A percentile compares a stretch with the other conserved stretches of the same genome.
phyloP scores from a whole-genome alignment of 1,140 invertebrate species.

The Copidosoma floridanum region DNA sequence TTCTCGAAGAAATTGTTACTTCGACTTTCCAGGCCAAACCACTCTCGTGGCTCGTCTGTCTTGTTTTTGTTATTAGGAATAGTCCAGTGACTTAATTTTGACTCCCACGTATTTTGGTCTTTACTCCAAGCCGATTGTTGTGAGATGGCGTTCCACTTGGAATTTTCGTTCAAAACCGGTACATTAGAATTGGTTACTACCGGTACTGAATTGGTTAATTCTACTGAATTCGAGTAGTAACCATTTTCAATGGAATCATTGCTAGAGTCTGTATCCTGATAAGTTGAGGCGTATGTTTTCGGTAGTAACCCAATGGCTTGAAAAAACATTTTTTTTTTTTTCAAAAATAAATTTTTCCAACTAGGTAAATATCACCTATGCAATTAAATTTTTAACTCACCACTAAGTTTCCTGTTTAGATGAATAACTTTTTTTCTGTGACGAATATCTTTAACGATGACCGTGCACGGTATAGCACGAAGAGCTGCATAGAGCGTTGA shows the following conservation, averaged over 20 bases:
- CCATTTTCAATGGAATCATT: constrained; percentile 50
- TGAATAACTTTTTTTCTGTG: constrained; percentile 48
- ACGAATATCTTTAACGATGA: constrained; percentile 51
- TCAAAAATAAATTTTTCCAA: background rate
- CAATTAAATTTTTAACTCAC: constrained; percentile 32
- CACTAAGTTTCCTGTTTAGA: constrained; percentile 52
- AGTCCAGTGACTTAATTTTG: constrained; percentile 38
- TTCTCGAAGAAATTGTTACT: constrained; percentile 38
- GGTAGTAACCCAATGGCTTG: constrained; percentile 45
- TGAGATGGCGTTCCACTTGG: constrained; percentile 35
- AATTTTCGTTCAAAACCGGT: constrained; percentile 34
- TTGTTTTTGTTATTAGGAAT: background rate
- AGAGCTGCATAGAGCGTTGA: constrained; percentile 56
- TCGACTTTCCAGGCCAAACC: constrained; percentile 37
- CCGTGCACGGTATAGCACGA: constrained; percentile 61
- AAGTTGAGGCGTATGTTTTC: constrained; percentile 35
- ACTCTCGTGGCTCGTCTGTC: constrained; percentile 33
- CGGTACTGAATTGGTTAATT: constrained; percentile 31
- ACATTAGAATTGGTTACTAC: too few relatives aligned
- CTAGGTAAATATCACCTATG: background rate
- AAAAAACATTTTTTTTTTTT: too few relatives aligned
- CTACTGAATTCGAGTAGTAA: constrained; percentile 28
- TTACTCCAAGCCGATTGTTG: constrained; percentile 37
- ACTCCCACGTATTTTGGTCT: constrained; percentile 33
- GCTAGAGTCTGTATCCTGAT: constrained; percentile 48